Percentiles rank a stretch among this genome's conserved stretches.
These are phyloP conservation scores for Siniperca knerii DNA, from an alignment of 2,113 vertebrate genomes.

Conservation along the genomic window DNA sequence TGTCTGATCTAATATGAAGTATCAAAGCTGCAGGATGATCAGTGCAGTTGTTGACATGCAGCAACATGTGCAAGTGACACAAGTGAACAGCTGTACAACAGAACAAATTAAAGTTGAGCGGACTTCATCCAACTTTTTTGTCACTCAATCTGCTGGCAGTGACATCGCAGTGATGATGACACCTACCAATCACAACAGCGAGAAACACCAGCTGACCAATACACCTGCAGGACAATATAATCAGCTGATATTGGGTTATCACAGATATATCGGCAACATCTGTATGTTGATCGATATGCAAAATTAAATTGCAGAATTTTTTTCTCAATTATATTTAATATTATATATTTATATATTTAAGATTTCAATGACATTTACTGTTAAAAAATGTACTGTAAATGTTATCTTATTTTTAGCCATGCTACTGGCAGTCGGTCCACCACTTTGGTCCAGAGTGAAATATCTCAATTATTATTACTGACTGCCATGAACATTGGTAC, in stretches of 20 bases:
- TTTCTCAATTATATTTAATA: neutral
- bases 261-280: neutral
- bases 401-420: neutral
- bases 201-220: neutral
- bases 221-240: too few relatives aligned
- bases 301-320: neutral
- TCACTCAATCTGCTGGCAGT: too few relatives aligned
- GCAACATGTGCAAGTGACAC: constrained; percentile 1
- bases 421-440: too few relatives aligned
- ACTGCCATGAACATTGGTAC: neutral
- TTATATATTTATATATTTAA: neutral
- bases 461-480: too few relatives aligned
- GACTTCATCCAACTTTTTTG: neutral
- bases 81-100: neutral
- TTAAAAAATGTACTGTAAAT: too few relatives aligned
- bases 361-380: neutral
- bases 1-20: constrained; percentile 6
- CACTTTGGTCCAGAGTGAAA: too few relatives aligned
- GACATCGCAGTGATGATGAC: too few relatives aligned
- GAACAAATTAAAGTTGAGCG: neutral
- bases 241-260: neutral
- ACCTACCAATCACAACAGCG: too few relatives aligned
- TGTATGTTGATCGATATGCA: neutral
- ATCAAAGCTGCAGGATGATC: constrained; percentile 14
- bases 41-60: neutral